Evolutionary conservation across 2,113 vertebrate species (phyloP).

Genomic region (Ardeotis arabs): DNA sequence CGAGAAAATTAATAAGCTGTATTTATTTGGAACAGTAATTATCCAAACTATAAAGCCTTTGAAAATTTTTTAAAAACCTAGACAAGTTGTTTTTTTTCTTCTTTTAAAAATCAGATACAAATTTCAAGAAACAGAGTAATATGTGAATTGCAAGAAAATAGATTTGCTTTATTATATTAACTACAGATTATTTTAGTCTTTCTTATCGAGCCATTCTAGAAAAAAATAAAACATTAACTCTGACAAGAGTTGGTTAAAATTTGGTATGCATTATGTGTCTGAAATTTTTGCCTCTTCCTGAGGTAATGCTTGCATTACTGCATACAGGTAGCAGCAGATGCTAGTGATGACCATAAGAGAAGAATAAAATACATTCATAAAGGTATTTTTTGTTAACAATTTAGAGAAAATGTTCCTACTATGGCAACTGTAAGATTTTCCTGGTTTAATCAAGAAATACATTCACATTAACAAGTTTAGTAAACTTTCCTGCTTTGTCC

Average conservation of each 20-base stretch:
- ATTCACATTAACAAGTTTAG: neutral
- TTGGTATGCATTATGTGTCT: neutral
- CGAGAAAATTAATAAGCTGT: constrained; percentile 8
- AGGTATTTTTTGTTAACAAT: neutral
- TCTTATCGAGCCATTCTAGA: neutral
- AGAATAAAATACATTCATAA: neutral
- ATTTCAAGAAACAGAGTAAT: neutral
- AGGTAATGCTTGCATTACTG: neutral
- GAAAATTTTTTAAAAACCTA: constrained; percentile 11
- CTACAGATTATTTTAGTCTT: neutral
- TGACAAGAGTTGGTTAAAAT: neutral
- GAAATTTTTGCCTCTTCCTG: neutral
- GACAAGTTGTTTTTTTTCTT: neutral
- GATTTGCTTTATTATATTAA: neutral
- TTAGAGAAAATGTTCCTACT: neutral
- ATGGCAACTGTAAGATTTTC: neutral
- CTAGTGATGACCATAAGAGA: neutral
- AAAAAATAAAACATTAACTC: neutral
- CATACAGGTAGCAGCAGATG: neutral
- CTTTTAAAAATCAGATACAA: neutral
- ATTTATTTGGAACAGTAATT: constrained; percentile 49
- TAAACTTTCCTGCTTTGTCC: neutral
- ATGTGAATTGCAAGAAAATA: neutral
- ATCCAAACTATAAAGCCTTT: constrained; percentile 5
- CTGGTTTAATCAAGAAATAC: neutral